Evolutionary conservation across 1,140 invertebrate species (phyloP), one percentile per base, ranked within the genome.

Genomic region (Zaprionus ornatus): DNA sequence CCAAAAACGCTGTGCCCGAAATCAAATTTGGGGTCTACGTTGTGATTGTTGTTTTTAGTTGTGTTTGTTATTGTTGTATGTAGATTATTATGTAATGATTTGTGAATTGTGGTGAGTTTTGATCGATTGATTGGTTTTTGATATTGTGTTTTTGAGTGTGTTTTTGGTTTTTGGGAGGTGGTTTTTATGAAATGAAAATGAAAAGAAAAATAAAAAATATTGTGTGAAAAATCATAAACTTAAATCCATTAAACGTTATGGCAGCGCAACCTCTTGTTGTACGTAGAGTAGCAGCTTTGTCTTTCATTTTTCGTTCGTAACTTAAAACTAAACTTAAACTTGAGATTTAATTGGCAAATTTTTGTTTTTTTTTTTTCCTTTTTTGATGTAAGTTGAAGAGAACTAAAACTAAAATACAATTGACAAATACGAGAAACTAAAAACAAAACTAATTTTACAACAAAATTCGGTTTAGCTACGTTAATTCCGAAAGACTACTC

Each of bases 181-280:
- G 56, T 71, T 69, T 69, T 60, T 67, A 80, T 85, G 88, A 92
- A 92, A 90, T 84, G 85, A 92, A 92, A 91, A 92, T 83, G 86
- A 92, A 92, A 91, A 91, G 77, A 92, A 92, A 92, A 90, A 74
- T 78, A 82, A 86, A 87, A 88, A 82, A 80, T 74, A 74, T 80
- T 82, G 77, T 88, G 76, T 86, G 79, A 86, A 86, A 87, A 88
- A 86, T 90, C 67, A 87, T 82, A 82, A 91, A 68, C 52, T 50
- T 66, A 80, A 88, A 50, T 60, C 42, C 45, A 42, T 35, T 54
- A 73, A 77, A 72, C 4, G 27, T 42, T 40, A 15, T 35, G n/a
- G n/a, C 40, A 6, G 32, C 19, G 57, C 13, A 74, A 59, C 59
- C 19, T 37, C 25, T 68, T 29, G 23, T 29, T 50, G 32, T 48